Evolutionary conservation across 2,113 vertebrate species (phyloP), one percentile per base, ranked within the genome.

Genomic region (Trachemys scripta): DNA sequence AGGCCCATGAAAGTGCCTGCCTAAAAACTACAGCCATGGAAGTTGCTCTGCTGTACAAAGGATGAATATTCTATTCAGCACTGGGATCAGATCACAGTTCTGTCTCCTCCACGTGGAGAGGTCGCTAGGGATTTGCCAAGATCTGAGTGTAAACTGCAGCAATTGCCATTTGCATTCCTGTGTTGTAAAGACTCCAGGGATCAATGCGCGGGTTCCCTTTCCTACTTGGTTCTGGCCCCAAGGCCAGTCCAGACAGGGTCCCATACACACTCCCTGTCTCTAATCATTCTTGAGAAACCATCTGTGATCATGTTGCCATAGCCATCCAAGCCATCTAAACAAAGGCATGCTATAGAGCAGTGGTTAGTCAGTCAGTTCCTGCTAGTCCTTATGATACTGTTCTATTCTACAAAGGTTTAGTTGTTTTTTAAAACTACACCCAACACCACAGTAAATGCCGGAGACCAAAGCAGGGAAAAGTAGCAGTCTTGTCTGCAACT

Each of bases 21-120:
- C 1, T 8, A 79, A 47, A 5, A 3, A n/a, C 81, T 89, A 50
- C 19, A 35, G 83, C 24, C 42, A 59, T 29, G 51, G 45, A 16
- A 42, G 1, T 2, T 80, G 57, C 0, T 45, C 54, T 9, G 0
- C 6, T 25, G 38, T 14, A 14, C 49, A 27, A 8, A 6, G 49
- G 27, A 8, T 6, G 72, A 0, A 27, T 4, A 24, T 6, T 47
- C 82, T 19, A 29, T 0, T 31, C 4, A 78, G 82, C 65, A 17
- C 91, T 22, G 38, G 9, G 19, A 14, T 6, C 79, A 10, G 19
- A 24, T 0, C 84, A 2, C 75, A 0, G 6, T 4, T 47, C 80
- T 24, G 5, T 0, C 24, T 11, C 0, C 0, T 17, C 8, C 1
- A 35, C 25, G 38, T 0, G 0, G 29, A 50, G 69, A 78, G 0